These are phyloP conservation scores for Brachirus orientalis DNA, from an alignment of 2,113 vertebrate genomes.

Conservation along the genomic window DNA sequence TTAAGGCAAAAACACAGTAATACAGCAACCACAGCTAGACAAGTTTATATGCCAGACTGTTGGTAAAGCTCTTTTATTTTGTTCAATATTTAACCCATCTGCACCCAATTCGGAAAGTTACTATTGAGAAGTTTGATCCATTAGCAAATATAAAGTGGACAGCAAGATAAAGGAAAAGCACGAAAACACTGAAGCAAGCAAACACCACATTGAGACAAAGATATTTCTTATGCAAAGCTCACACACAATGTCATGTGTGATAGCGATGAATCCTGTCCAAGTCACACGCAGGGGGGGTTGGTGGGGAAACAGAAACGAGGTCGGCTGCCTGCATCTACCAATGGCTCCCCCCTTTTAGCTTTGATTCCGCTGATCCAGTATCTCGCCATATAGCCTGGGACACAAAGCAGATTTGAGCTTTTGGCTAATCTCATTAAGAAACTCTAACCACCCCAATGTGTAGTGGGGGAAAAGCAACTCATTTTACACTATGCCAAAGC, in stretches of 20 bases:
- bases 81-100: constrained; percentile 76
- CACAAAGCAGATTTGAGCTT: constrained; percentile 84
- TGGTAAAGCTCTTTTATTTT: constrained; percentile 59
- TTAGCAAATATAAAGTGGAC: constrained; percentile 78
- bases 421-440: constrained; percentile 86
- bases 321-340: constrained; percentile 78
- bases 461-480: constrained; percentile 53
- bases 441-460: constrained; percentile 81
- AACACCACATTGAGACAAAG: constrained; percentile 81
- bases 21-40: constrained; percentile 68
- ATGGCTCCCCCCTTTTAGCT: constrained; percentile 76
- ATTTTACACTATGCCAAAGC: constrained; percentile 73
- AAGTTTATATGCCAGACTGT: constrained; percentile 68
- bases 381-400: constrained; percentile 78
- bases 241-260: constrained; percentile 83
- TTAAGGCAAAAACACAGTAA: constrained; percentile 63
- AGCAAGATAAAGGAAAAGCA: constrained; percentile 77
- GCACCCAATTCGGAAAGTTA: constrained; percentile 67
- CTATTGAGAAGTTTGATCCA: constrained; percentile 73
- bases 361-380: constrained; percentile 83
- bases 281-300: constrained; percentile 77
- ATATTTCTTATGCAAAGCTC: constrained; percentile 86
- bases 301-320: constrained; percentile 71
- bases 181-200: constrained; percentile 72
- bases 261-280: constrained; percentile 81